Evolutionary conservation across 2,797 vertebrate species (phyloP).

Genomic region (Pyrocephalus nanus): DNA sequence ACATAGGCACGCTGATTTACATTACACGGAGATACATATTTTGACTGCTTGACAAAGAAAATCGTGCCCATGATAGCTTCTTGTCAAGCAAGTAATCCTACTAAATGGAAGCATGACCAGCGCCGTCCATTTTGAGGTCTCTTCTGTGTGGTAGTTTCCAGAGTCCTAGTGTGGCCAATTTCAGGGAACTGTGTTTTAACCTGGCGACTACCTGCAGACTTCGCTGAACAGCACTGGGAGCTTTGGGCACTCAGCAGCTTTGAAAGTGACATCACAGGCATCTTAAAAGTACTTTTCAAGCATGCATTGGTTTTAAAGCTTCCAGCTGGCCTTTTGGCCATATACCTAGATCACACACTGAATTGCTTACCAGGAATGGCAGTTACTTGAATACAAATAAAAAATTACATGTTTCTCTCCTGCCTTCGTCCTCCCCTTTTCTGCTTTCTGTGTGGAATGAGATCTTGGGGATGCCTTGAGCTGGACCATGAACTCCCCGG

Average conservation of each 20-base stretch:
- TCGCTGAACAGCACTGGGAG: not conserved
- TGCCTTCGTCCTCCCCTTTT: not conserved
- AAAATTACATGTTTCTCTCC: not conserved
- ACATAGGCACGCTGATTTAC: not conserved
- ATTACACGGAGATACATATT: not conserved
- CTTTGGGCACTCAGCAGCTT: constrained; percentile 20
- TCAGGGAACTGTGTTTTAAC: not conserved
- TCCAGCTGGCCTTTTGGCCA: constrained; percentile 3
- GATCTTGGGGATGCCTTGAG: not conserved
- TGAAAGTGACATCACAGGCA: constrained; percentile 24
- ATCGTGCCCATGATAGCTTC: not conserved
- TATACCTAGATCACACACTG: not conserved
- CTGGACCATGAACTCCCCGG: not conserved
- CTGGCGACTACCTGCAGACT: not conserved
- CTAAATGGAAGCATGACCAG: not conserved
- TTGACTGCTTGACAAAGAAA: constrained; percentile 49
- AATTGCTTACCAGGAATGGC: not conserved
- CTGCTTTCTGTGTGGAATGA: not conserved
- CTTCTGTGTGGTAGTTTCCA: not conserved
- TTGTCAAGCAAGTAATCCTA: not conserved
- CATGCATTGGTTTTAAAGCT: not conserved
- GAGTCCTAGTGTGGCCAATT: not conserved
- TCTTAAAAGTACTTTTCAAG: constrained; percentile 26
- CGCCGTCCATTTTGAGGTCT: not conserved
- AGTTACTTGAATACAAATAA: not conserved